Evolutionary conservation across 2,888 invertebrate genomes (phyloP), one percentile per base, ranked within the genome.

Genomic region (Lasioglossum villosulum): DNA sequence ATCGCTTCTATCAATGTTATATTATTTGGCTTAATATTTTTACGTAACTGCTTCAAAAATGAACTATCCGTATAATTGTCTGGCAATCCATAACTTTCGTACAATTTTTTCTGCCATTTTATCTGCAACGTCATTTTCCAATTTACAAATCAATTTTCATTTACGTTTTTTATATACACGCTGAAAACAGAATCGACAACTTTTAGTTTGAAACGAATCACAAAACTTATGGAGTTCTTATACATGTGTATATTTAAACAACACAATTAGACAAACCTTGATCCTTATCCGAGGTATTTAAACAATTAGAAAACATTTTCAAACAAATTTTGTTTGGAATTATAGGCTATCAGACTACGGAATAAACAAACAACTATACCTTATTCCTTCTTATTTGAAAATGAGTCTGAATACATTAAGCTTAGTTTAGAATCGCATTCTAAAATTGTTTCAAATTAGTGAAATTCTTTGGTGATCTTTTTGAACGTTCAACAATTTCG

Each of bases 31-130:
- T 98, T 97, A 23, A 98, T 95, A 95, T 99, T 99, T 92, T 97
- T 99, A 82, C 96, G 96, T 34, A 99, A 93, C 89, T 99, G 98
- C 92, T 97, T 97, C 2, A 99, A 95, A 94, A 99, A 99, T 72
- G 97, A 97, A 39, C 96, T 96, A 94, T 99, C 98, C 0, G 99
- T 99, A 93, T 99, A 98, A 95, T 99, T 99, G 95, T 99, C 99
- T 0, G 98, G 98, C 86, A 97, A 98, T 34, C 97, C 97, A 83
- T 97, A 97, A 93, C 98, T 97, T 94, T 98, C 98, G 93, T 99
- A 99, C 30, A 99, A 95, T 93, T 98, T 98, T 95, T 99, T 99
- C 90, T 96, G 96, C 99, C 99, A 99, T 0, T 84, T 82, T 34
- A 80, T 10, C 19, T 68, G 42, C n/a, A 37, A 23, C 19, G 66